These are phyloP conservation scores for Ameiurus melas DNA, from an alignment of 2,113 vertebrate species.

Conservation along the genomic window DNA sequence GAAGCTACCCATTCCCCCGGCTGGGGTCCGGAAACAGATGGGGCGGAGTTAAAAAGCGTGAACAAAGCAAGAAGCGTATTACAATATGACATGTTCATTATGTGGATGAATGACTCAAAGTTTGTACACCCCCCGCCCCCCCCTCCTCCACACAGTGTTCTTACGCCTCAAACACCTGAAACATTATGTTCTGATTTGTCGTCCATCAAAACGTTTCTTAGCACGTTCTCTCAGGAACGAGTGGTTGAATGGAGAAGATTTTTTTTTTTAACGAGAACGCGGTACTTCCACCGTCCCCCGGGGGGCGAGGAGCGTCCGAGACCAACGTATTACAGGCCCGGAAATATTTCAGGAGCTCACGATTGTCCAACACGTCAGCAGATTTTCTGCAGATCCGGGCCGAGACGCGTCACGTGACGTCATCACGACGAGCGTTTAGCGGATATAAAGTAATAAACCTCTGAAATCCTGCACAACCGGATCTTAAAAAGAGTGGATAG, in stretches of 20 bases:
- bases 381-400: no score
- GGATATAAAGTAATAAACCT: no score
- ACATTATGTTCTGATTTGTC: no score
- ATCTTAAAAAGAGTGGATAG: background rate
- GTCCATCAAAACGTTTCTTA: no score
- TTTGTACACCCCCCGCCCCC: background rate
- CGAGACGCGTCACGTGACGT: no score
- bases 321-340: background rate
- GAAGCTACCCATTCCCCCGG: slow-evolving; percentile 93
- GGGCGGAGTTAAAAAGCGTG: background rate
- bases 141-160: no score
- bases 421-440: no score
- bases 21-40: slow-evolving; percentile 16
- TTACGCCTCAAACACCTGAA: background rate
- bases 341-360: no score
- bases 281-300: background rate
- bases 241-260: no score
- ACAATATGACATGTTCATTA: background rate
- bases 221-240: no score
- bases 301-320: background rate
- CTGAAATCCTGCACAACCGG: no score
- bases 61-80: background rate
- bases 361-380: no score
- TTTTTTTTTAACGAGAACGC: background rate
- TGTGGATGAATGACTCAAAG: background rate